Base-by-base conservation (phyloP, 2,888 invertebrate species). In the Erebia aethiops region DNA sequence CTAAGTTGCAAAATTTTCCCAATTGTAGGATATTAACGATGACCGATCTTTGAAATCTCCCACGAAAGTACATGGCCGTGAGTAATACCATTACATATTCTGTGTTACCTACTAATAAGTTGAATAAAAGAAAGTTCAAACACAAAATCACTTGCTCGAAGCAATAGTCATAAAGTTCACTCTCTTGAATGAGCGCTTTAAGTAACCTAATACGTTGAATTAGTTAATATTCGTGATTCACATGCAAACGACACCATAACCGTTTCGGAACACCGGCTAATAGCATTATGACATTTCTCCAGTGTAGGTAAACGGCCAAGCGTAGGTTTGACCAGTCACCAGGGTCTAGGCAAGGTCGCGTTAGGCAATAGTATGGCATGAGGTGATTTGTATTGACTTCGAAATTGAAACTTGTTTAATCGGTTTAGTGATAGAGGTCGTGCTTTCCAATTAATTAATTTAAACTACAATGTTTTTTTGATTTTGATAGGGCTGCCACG, bases 141-240 rank as follows among this genome's bases (percentile, higher is more conserved):
- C 61, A 61, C 61, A 61, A 61, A 21, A 61, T 49, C 8, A 49
- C 49, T 62, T 21, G 21, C 21, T 49, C 46, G 18, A 21, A 46
- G 21, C 21, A 35, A 35, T 35, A 35, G 1, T 35, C 46, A 49
- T 49, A 46, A 62, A 46, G 49, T 21, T 21, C 49, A 62, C 46
- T 49, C 61, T 54, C 35, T 41, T 16, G n/a, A 60, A 18, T 16
- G 61, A 46, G 13, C 49, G 7, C 49, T 49, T 62, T 49, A 7
- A 14, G 21, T 49, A 14, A 62, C 46, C 18, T 9, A 62, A 49
- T 21, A 21, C 49, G 14, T 21, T 8, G 21, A 13, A 62, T 21
- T 46, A 49, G 62, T 62, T 46, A 62, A 21, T 62, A 62, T 62
- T 62, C 14, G 62, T 62, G 21, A 62, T 62, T 62, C 49, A 49